Base-by-base conservation (phyloP, 2,113 vertebrate species). In the Rhombomys opimus region DNA sequence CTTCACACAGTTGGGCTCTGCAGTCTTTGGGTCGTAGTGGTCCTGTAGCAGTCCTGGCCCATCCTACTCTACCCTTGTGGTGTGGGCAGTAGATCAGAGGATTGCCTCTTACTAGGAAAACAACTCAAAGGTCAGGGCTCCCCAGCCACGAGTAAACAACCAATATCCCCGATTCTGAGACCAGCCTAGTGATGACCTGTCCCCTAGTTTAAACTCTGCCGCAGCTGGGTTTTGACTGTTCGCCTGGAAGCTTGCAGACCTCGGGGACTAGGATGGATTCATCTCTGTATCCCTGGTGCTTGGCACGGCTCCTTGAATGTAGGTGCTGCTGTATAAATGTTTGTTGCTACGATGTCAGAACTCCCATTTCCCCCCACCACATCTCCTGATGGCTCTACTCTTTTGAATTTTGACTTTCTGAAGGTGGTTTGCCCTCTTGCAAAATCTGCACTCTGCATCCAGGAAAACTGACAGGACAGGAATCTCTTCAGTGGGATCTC, bases 121-220 rank as follows among this genome's bases (percentile, higher is more conserved):
- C 94, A 97, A 88, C 70, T 68, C 96, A 93, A 93, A 95, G 86
- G 85, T 75, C 87, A 94, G 41, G 11, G 4, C 30, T 92, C 68
- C 13, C 52, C 52, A 59, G 59, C 13, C 76, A 54, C 87, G 63
- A 57, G 90, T 54, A 94, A 91, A 91, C 84, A 93, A 93, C n/a
- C 54, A 46, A 63, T 22, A 73, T 9, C 57, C 30, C 35, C 35
- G 84, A 1, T 54, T 91, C 65, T 27, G 35, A 89, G 27, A 95
- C 23, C 81, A 2, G 11, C 23, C 87, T 30, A 22, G 50, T 63
- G 65, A 65, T 78, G 77, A 61, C 80, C 77, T 89, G 27, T 61
- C 7, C 38, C 30, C 41, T 52, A 50, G 57, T 18, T 14, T 32
- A 63, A 41, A 78, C n/a, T 41, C 54, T 57, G 30, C 46, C 57